A percentile compares a stretch with the other conserved stretches of the same genome.
Conservation (phyloP, 2,113 vertebrate species). For the Anhinga rufa region DNA sequence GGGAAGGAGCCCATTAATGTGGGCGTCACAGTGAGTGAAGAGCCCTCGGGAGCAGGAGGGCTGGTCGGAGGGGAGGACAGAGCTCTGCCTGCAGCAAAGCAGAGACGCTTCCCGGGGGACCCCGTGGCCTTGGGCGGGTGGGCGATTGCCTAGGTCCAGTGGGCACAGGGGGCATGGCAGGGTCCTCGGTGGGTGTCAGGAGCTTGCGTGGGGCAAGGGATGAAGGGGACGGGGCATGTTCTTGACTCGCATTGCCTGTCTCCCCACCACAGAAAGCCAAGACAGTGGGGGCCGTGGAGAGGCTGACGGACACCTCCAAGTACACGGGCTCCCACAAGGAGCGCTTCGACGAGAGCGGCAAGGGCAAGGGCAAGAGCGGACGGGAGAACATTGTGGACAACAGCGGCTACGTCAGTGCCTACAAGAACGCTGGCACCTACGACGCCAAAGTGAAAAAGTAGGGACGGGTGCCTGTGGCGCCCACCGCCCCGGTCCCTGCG, state of each 20-base stretch:
- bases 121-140: background rate
- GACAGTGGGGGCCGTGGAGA: conserved; percentile 81
- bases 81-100: background rate
- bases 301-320: conserved; percentile 89
- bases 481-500: background rate
- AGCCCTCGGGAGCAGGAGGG: background rate
- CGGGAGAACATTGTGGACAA: conserved; percentile 88
- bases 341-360: conserved; percentile 87
- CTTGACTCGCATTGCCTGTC: background rate
- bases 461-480: background rate
- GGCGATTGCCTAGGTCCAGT: background rate
- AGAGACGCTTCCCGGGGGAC: background rate
- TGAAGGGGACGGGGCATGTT: background rate
- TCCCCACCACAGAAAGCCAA: conserved; percentile 81
- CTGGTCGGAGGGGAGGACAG: fast-evolving
- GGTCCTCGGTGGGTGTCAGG: background rate
- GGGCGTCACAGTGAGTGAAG: conserved; percentile 85
- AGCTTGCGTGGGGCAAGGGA: background rate
- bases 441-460: conserved; percentile 84
- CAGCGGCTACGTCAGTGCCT: conserved; percentile 90
- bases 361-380: conserved; percentile 87
- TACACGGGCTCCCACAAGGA: conserved; percentile 95
- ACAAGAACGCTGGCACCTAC: conserved; percentile 91
- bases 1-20: conserved; percentile 84
- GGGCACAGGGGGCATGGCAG: fast-evolving